phyloP scores from a whole-genome alignment of 2,113 vertebrate genomes.

The Porphyrio hochstetteri region DNA sequence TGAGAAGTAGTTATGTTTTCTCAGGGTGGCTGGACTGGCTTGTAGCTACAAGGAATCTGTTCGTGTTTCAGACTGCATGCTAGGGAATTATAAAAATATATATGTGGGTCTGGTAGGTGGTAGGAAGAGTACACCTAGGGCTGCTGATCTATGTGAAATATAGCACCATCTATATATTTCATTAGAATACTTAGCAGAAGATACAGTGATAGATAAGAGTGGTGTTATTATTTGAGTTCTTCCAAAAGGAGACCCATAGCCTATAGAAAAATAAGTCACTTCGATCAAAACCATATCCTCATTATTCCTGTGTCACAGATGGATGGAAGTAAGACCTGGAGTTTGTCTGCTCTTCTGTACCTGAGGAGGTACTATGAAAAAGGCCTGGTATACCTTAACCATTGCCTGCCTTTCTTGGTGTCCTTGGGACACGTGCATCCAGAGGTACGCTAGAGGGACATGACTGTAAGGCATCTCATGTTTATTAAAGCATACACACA shows the following conservation, averaged over 20 bases:
- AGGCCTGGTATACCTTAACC: background rate
- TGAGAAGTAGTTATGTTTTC: background rate
- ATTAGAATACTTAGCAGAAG: background rate
- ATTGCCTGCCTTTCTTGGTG: background rate
- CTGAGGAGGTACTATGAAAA: background rate
- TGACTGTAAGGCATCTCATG: background rate
- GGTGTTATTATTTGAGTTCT: background rate
- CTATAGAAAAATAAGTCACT: background rate
- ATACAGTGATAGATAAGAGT: background rate
- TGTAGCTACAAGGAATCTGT: background rate
- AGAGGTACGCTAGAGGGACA: background rate
- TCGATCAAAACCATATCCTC: background rate
- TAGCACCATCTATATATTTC: background rate
- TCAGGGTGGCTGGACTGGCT: background rate
- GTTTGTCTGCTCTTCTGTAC: background rate
- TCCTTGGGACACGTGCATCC: background rate
- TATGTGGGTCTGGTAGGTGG: background rate
- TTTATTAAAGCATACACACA: background rate
- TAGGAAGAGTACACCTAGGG: background rate
- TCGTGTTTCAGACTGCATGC: background rate
- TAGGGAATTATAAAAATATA: background rate
- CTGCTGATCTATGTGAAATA: background rate
- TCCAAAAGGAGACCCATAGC: background rate
- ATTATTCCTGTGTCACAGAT: background rate
- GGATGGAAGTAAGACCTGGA: background rate